Percentiles rank a stretch among this genome's conserved stretches.
phyloP scores from a whole-genome alignment of 2,888 invertebrate genomes.

The Creontiades dilutus region DNA sequence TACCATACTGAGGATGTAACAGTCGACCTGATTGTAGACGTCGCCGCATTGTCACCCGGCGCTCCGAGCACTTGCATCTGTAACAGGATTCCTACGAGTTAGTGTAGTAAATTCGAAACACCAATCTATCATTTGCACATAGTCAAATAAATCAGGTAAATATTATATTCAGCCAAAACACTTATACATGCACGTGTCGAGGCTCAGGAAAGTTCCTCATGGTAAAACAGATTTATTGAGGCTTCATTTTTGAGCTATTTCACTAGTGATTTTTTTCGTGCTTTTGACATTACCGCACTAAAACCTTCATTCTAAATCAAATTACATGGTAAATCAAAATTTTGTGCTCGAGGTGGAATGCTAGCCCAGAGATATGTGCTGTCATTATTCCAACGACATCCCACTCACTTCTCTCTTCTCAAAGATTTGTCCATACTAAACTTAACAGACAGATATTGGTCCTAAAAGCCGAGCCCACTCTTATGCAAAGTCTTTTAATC shows the following conservation, averaged over 20 bases:
- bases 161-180: too few relatives aligned
- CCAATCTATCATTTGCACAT: not conserved
- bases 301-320: too few relatives aligned
- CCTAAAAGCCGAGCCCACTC: too few relatives aligned
- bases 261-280: too few relatives aligned
- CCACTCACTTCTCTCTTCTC: not conserved
- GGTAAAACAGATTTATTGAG: too few relatives aligned
- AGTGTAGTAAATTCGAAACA: not conserved
- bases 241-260: too few relatives aligned
- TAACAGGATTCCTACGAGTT: slow-evolving; percentile 26
- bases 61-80: slow-evolving; percentile 46
- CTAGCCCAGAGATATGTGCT: not conserved
- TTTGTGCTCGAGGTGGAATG: not conserved
- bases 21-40: slow-evolving; percentile 58
- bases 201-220: too few relatives aligned
- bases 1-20: slow-evolving; percentile 61
- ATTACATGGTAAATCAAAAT: too few relatives aligned
- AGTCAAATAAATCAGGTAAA: too few relatives aligned
- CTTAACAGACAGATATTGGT: not conserved
- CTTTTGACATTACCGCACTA: too few relatives aligned
- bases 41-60: not conserved
- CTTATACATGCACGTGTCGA: too few relatives aligned
- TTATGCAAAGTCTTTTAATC: too few relatives aligned
- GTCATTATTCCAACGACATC: not conserved
- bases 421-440: not conserved